phyloP scores from a whole-genome alignment of 2,797 vertebrate genomes.

The Phataginus tricuspis region DNA sequence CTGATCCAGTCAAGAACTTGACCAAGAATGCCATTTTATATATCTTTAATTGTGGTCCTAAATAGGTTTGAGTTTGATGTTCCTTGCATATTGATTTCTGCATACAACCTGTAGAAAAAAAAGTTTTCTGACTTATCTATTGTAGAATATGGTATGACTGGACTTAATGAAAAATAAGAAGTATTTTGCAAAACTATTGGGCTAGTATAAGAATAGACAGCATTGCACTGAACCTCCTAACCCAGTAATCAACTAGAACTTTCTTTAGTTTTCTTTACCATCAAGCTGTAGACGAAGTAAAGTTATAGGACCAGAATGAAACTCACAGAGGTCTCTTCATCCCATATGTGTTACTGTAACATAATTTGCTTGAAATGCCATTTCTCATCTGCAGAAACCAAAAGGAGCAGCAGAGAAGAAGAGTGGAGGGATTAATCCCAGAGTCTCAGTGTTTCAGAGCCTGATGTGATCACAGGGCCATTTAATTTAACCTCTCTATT shows the following conservation, averaged over 20 bases:
- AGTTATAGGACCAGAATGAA: background rate
- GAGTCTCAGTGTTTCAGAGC: background rate
- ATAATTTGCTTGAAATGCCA: constrained; percentile 8
- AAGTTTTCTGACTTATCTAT: background rate
- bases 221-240: background rate
- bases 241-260: background rate
- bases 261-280: background rate
- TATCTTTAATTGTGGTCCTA: background rate
- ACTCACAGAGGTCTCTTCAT: background rate
- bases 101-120: background rate
- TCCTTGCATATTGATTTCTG: background rate
- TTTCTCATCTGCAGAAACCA: background rate
- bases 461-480: background rate
- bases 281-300: background rate
- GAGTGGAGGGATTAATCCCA: too few species aligned
- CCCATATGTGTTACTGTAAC: background rate
- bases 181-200: constrained; percentile 16
- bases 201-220: background rate
- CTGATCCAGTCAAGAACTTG: background rate
- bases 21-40: background rate
- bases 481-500: background rate
- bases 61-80: background rate
- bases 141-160: background rate
- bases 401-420: background rate
- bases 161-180: background rate